Percentiles rank a stretch among this genome's conserved stretches.
These are phyloP conservation scores for Neocrepidodera transversa DNA, from an alignment of 2,888 invertebrate genomes.

Conservation along the genomic window DNA sequence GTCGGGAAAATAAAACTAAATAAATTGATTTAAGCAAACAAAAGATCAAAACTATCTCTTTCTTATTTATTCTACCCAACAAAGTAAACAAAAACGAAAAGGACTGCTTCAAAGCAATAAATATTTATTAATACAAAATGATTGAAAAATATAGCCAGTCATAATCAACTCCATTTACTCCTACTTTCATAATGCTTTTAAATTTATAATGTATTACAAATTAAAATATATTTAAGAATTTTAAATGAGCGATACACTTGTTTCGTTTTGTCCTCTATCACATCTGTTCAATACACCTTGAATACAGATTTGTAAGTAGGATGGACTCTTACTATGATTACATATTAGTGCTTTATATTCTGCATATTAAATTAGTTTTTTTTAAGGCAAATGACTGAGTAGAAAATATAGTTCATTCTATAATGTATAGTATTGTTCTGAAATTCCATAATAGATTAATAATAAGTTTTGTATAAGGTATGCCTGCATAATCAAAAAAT, in stretches of 20 bases:
- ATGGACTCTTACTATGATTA: conserved; percentile 1
- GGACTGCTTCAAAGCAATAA: too few species aligned
- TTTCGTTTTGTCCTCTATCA: background rate
- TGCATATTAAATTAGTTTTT: background rate
- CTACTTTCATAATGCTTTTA: too few species aligned
- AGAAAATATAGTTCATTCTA: background rate
- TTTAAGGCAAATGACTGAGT: background rate
- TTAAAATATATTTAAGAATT: too few species aligned
- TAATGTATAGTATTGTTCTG: background rate
- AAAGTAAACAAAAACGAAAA: too few species aligned
- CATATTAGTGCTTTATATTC: background rate
- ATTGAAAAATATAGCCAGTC: too few species aligned
- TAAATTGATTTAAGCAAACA: too few species aligned
- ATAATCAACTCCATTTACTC: too few species aligned
- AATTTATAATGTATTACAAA: too few species aligned
- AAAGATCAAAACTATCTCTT: too few species aligned
- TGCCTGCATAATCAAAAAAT: background rate
- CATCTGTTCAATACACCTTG: background rate
- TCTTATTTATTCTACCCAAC: too few species aligned
- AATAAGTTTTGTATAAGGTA: background rate
- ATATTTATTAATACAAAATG: too few species aligned
- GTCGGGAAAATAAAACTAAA: too few species aligned
- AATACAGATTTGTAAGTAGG: background rate
- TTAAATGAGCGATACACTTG: background rate
- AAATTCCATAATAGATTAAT: background rate